A percentile compares a stretch with the other conserved stretches of the same genome.
Evolutionary conservation across 2,888 invertebrate species (phyloP).

Genomic region (Elmis aenea): DNA sequence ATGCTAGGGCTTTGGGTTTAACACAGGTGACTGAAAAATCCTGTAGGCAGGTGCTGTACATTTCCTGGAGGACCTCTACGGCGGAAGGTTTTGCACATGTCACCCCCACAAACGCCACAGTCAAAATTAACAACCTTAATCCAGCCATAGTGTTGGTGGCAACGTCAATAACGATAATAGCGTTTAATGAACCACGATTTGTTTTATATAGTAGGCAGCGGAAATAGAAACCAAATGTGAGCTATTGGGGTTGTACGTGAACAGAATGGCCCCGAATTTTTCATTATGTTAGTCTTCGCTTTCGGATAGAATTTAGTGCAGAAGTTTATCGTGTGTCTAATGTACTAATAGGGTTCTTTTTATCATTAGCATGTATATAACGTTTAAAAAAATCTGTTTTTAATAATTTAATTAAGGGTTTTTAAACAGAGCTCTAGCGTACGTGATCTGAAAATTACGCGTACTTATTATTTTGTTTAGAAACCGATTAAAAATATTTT

Average conservation of each 20-base stretch:
- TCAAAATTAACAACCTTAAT: conserved; percentile 10
- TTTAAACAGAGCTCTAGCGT: too few species aligned
- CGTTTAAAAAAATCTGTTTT: too few species aligned
- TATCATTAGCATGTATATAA: too few species aligned
- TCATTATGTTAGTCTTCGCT: conserved; percentile 13
- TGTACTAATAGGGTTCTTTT: too few species aligned
- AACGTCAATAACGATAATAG: conserved; percentile 22
- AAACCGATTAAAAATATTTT: too few species aligned
- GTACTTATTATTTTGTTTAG: too few species aligned
- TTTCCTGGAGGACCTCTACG: conserved; percentile 58
- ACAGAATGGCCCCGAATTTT: conserved; percentile 23
- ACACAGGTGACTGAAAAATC: conserved; percentile 69
- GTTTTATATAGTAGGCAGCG: conserved; percentile 41
- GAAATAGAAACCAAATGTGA: conserved; percentile 46
- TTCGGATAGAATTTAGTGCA: conserved; percentile 7
- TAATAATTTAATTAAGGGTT: too few species aligned
- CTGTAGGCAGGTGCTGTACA: conserved; percentile 64
- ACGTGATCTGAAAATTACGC: too few species aligned
- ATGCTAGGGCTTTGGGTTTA: conserved; percentile 71
- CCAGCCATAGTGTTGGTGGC: conserved; percentile 13
- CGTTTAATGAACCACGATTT: conserved; percentile 18
- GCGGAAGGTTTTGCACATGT: conserved; percentile 48
- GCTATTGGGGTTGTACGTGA: conserved; percentile 44
- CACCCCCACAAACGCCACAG: conserved; percentile 10
- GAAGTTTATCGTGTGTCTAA: conserved; percentile 20